A percentile compares a stretch with the other conserved stretches of the same genome.
These are phyloP conservation scores for Ornithorhynchus anatinus DNA, from an alignment of 2,113 vertebrate genomes.

Conservation along the genomic window DNA sequence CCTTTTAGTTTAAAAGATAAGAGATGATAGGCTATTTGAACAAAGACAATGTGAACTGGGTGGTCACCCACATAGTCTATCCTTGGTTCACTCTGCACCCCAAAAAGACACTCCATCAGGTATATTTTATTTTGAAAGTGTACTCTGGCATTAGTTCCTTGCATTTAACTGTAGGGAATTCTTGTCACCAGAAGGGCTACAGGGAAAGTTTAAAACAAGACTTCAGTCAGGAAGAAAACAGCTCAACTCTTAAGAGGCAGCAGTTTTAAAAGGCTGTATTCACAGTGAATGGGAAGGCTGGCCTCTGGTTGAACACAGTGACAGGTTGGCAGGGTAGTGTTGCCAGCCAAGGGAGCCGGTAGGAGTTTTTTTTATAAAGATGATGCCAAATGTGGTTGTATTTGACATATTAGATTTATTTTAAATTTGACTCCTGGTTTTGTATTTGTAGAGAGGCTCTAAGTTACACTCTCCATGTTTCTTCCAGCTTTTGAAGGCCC, in stretches of 20 bases:
- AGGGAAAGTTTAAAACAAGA: too few species aligned
- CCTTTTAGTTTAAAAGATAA: constrained; percentile 18
- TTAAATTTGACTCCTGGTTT: not conserved
- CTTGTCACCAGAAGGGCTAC: too few species aligned
- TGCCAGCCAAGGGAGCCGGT: not conserved
- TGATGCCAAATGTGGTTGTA: not conserved
- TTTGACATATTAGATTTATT: not conserved
- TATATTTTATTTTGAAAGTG: too few species aligned
- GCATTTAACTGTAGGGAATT: too few species aligned
- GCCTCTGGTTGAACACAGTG: not conserved
- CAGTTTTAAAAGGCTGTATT: not conserved
- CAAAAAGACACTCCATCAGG: too few species aligned
- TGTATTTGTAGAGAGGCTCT: not conserved
- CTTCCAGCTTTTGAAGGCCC: not conserved
- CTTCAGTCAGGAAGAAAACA: too few species aligned
- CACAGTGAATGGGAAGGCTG: not conserved
- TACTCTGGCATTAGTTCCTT: too few species aligned
- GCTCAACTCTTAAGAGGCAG: not conserved
- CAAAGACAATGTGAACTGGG: not conserved
- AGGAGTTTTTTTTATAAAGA: constrained; percentile 12
- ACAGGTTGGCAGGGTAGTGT: not conserved
- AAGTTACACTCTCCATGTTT: not conserved
- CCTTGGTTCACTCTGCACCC: too few species aligned
- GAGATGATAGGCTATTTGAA: not conserved
- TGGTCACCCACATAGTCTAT: not conserved